Evolutionary conservation across 2,797 vertebrate species (phyloP), one percentile per base, ranked within the genome.

Genomic region (Malacoctenus gilli): DNA sequence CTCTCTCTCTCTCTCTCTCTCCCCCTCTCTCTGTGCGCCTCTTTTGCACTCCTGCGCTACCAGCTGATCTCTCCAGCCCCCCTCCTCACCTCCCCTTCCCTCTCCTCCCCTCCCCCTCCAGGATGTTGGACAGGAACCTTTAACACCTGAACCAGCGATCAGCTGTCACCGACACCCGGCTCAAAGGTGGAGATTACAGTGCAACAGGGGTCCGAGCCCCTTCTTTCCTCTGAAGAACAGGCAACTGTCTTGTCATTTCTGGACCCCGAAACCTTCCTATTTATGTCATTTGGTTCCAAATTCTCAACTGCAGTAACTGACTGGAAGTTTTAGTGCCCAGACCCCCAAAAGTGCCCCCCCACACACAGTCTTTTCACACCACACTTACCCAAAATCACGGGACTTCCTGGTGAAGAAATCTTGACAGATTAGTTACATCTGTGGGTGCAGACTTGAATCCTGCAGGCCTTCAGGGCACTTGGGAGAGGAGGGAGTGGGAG

Each of bases 331-430:
- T n/a, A n/a, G n/a, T n/a, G n/a, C n/a, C n/a, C n/a, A n/a, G n/a
- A n/a, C n/a, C n/a, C n/a, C n/a, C n/a, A n/a, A n/a, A n/a, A n/a
- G n/a, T n/a, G n/a, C n/a, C 25, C 25, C 9, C 25, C 9, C 67
- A 58, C 55, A 39, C 19, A 28, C n/a, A n/a, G n/a, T n/a, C n/a
- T n/a, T 16, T 9, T 14, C 22, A 5, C 15, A 11, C 47, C 50
- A 42, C 54, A 86, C 88, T 89, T 53, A 90, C 88, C 87, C 86
- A 70, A 65, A 72, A 75, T 38, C 21, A 72, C 64, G 70, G 86
- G 80, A 80, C 83, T 80, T 78, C 77, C 82, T 68, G 50, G 62
- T 10, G 77, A 72, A 10, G 79, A 85, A 87, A 87, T 76, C 57
- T 70, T 69, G 46, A 70, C 25, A 72, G 59, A 63, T 83, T 55